phyloP scores from a whole-genome alignment of 2,797 vertebrate genomes.

The Chloroceryle amazona region DNA sequence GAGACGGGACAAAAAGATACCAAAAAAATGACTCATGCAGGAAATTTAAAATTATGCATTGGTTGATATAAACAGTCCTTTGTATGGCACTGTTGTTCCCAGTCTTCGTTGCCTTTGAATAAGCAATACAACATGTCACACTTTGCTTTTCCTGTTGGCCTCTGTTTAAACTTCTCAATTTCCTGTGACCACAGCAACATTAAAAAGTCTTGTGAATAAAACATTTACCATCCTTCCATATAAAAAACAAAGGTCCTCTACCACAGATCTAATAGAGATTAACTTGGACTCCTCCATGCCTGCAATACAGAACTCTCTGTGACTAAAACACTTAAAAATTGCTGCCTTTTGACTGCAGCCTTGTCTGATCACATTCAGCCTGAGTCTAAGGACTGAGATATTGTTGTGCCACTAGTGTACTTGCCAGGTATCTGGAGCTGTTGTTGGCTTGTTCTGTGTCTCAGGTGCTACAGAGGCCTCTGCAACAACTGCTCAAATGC shows the following conservation, averaged over 20 bases:
- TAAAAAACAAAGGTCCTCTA: background rate
- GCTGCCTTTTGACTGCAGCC: background rate
- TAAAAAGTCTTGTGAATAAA: background rate
- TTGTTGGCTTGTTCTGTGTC: background rate
- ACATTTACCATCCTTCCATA: background rate
- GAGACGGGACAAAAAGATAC: conserved; percentile 30
- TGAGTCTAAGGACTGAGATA: background rate
- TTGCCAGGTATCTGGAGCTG: background rate
- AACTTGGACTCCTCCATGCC: background rate
- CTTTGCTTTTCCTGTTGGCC: conserved; percentile 39
- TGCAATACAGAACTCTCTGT: background rate
- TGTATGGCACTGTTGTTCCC: background rate
- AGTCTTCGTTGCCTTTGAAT: background rate
- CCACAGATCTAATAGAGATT: background rate
- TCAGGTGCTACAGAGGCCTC: background rate
- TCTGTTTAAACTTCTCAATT: conserved; percentile 22
- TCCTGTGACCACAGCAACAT: background rate
- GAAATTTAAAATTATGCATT: background rate
- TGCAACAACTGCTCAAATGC: background rate
- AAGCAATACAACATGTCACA: background rate
- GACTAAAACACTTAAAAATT: background rate
- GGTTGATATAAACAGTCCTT: conserved; percentile 31
- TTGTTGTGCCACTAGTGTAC: fast-evolving
- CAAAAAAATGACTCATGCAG: conserved; percentile 2
- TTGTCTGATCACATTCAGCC: background rate